A percentile compares a stretch with the other conserved stretches of the same genome.
Evolutionary conservation across 53 echinoderm and acorn worm genomes (phyloP).

Genomic region (Apostichopus leukothele): DNA sequence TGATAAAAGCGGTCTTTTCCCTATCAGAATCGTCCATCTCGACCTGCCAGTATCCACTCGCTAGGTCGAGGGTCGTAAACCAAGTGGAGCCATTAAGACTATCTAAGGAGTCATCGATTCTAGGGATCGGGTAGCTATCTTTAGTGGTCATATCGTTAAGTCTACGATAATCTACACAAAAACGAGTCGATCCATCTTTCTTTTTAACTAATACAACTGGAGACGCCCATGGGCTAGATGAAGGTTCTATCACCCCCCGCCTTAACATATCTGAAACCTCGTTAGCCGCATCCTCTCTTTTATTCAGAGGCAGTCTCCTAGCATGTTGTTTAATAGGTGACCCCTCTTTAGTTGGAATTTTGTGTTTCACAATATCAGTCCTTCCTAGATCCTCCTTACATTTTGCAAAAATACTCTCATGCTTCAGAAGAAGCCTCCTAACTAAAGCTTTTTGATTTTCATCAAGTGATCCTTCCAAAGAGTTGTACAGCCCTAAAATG

Average conservation of each 20-base stretch:
- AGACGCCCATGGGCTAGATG: conserved; percentile 5
- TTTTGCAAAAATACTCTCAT: not conserved
- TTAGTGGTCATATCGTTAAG: not conserved
- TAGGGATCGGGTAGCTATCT: conserved; percentile 9
- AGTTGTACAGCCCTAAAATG: not conserved
- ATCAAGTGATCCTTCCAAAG: not conserved
- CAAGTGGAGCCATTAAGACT: not conserved
- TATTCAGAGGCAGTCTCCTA: not conserved
- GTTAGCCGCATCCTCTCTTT: not conserved
- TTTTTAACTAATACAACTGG: conserved; percentile 16
- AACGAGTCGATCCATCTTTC: not conserved
- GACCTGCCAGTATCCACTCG: conserved; percentile 47
- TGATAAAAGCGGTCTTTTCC: conserved; percentile 43
- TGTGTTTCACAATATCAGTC: conserved; percentile 28
- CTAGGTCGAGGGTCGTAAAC: conserved; percentile 16
- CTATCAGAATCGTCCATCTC: conserved; percentile 5
- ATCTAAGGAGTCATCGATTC: conserved; percentile 1
- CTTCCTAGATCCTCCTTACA: conserved; percentile 8
- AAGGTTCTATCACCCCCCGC: not conserved
- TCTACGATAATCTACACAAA: not conserved
- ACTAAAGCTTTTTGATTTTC: conserved; percentile 5
- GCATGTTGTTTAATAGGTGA: conserved; percentile 19
- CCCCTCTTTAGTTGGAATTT: not conserved
- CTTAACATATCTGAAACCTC: not conserved
- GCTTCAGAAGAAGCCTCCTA: conserved; percentile 4